These are phyloP conservation scores for Dasyprocta punctata DNA, from an alignment of 2,113 vertebrate genomes.

Conservation along the genomic window DNA sequence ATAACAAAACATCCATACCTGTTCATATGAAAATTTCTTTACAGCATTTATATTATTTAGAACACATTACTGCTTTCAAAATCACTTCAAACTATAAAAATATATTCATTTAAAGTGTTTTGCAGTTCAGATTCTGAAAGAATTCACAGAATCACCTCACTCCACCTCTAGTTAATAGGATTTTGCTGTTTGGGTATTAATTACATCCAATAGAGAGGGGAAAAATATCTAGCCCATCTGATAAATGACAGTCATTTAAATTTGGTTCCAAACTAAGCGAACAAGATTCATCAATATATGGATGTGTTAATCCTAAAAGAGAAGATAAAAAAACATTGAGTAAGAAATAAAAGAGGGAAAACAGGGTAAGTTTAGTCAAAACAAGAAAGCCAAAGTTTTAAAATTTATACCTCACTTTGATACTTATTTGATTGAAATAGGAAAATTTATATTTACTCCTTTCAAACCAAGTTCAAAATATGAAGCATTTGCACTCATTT, in stretches of 20 bases:
- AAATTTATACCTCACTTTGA: neutral
- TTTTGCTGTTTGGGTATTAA: neutral
- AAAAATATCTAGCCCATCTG: neutral
- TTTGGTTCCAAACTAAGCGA: neutral
- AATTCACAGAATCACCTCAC: neutral
- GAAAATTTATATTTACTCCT: conserved; percentile 35
- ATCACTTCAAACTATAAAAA: neutral
- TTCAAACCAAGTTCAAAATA: conserved; percentile 29
- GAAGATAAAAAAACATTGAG: neutral
- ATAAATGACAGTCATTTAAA: neutral
- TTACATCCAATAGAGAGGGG: neutral
- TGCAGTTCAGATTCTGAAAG: conserved; percentile 34
- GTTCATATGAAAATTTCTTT: conserved; percentile 44
- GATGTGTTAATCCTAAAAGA: neutral
- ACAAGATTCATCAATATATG: neutral
- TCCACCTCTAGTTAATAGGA: neutral
- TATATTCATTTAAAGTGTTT: neutral
- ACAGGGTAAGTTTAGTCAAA: neutral
- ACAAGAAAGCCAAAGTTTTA: neutral
- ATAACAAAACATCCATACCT: neutral
- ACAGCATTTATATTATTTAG: neutral
- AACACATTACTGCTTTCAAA: too few relatives aligned
- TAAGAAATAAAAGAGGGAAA: neutral
- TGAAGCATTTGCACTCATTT: conserved; percentile 12
- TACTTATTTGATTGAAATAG: conserved; percentile 7